phyloP scores from a whole-genome alignment of 1,140 invertebrate species.

The Bombus polaris region DNA sequence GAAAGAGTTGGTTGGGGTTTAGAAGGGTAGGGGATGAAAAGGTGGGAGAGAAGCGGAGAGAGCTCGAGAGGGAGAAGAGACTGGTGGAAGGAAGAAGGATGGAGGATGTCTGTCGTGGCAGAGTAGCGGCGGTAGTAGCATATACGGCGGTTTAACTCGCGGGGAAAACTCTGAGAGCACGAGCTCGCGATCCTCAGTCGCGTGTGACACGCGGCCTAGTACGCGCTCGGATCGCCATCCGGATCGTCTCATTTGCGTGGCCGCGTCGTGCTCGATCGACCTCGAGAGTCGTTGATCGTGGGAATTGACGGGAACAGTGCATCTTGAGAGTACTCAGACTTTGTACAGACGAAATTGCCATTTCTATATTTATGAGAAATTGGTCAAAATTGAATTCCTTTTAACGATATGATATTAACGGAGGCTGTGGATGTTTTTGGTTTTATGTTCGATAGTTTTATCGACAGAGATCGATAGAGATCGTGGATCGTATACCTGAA shows the following conservation, averaged over 20 bases:
- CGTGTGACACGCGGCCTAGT: constrained; percentile 70
- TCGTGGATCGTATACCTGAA: too few species aligned
- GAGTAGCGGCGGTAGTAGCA: constrained; percentile 19
- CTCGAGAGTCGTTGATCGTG: background rate
- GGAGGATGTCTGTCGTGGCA: constrained; percentile 40
- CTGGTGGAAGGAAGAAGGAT: background rate
- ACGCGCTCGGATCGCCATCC: background rate
- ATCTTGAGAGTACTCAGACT: background rate
- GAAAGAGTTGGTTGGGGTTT: background rate
- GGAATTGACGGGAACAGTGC: background rate
- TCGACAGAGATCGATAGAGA: too few species aligned
- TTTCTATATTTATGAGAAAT: too few species aligned
- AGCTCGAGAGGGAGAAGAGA: background rate
- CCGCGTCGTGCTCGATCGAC: background rate
- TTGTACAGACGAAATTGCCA: too few species aligned
- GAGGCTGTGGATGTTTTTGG: too few species aligned
- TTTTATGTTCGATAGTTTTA: too few species aligned
- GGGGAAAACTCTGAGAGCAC: constrained; percentile 63
- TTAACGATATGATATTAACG: too few species aligned
- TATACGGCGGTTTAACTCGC: constrained; percentile 63
- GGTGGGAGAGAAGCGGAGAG: background rate
- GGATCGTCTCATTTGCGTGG: background rate
- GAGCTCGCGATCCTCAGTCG: constrained; percentile 69
- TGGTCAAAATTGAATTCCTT: too few species aligned
- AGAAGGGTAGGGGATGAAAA: background rate